Evolutionary conservation across 2,888 invertebrate genomes (phyloP).

Genomic region (Epinotia demarniana): DNA sequence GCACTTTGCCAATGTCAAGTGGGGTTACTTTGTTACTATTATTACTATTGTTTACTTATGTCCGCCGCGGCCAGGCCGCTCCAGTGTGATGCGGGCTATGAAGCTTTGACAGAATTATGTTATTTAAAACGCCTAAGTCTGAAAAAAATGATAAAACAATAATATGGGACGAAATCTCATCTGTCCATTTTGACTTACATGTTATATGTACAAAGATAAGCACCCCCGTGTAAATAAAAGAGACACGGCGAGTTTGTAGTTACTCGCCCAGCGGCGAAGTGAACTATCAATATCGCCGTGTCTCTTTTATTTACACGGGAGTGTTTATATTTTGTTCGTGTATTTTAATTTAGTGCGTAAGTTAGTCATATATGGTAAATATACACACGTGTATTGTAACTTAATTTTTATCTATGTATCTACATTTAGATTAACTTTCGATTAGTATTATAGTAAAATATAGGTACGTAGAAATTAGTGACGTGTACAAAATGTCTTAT

Average conservation of each 20-base stretch:
- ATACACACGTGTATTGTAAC: neutral
- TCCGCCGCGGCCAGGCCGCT: too few species aligned
- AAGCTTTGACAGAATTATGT: neutral
- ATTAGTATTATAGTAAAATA: slow-evolving; percentile 9
- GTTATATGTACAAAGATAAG: too few species aligned
- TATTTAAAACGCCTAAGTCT: neutral
- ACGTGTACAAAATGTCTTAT: slow-evolving; percentile 37
- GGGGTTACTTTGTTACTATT: too few species aligned
- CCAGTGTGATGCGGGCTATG: too few species aligned
- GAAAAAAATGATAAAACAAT: neutral
- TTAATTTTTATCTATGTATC: neutral
- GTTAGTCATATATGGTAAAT: neutral
- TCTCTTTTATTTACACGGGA: too few species aligned
- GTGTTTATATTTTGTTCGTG: too few species aligned
- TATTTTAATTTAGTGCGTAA: neutral
- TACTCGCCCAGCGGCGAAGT: too few species aligned
- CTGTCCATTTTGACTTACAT: neutral
- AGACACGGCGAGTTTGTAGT: too few species aligned
- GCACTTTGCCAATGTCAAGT: too few species aligned
- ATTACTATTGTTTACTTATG: too few species aligned
- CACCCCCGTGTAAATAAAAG: too few species aligned
- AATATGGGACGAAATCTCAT: neutral
- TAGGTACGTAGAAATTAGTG: slow-evolving; percentile 10
- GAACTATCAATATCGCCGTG: too few species aligned
- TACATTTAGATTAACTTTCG: neutral